phyloP scores from a whole-genome alignment of 1,140 invertebrate genomes.

The Neodiprion pinetum region DNA sequence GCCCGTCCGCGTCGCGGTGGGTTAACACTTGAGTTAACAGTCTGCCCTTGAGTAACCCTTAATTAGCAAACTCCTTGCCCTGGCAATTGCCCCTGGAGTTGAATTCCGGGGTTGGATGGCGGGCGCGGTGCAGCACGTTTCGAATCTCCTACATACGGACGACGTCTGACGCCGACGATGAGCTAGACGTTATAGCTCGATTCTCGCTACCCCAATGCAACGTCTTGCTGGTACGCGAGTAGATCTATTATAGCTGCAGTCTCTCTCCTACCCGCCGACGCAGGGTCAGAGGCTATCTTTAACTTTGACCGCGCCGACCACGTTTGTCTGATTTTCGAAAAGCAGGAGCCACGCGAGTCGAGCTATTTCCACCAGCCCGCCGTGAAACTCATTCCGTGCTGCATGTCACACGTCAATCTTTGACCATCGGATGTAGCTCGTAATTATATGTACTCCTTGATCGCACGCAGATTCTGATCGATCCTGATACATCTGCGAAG shows the following conservation, averaged over 20 bases:
- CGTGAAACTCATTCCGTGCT: neutral
- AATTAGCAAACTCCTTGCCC: conserved; percentile 48
- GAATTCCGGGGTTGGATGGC: conserved; percentile 36
- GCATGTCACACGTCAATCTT: too few relatives aligned
- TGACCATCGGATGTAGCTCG: too few relatives aligned
- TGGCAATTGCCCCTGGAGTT: conserved; percentile 33
- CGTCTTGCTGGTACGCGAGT: neutral
- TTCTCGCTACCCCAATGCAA: neutral
- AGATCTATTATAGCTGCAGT: conserved; percentile 2
- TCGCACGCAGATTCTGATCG: too few relatives aligned
- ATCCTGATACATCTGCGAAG: too few relatives aligned
- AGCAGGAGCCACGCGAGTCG: neutral
- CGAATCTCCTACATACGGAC: conserved; percentile 21
- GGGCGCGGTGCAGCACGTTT: conserved; percentile 24
- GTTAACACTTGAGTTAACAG: conserved; percentile 29
- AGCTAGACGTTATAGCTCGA: neutral
- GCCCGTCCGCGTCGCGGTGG: neutral
- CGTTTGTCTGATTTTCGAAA: neutral
- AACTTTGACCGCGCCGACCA: conserved; percentile 1
- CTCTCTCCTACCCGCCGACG: neutral
- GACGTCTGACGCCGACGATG: neutral
- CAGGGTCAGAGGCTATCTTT: conserved; percentile 6
- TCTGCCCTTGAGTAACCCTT: conserved; percentile 42
- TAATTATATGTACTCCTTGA: too few relatives aligned
- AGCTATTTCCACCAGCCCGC: neutral